These are phyloP conservation scores for Emys orbicularis DNA, from an alignment of 2,797 vertebrate species.

Conservation along the genomic window DNA sequence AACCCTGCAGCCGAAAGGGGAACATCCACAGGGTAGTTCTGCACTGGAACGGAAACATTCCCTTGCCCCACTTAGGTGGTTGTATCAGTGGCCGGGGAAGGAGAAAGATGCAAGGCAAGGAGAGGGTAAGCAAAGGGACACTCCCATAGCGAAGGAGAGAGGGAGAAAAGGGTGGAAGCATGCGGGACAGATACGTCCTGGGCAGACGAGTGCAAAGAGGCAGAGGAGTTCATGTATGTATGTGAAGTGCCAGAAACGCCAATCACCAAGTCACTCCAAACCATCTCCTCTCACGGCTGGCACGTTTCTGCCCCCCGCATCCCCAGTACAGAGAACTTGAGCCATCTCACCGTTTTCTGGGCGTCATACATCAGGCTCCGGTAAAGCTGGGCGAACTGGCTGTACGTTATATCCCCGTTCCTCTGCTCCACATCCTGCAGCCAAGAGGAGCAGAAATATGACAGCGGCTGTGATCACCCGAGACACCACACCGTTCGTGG, in stretches of 20 bases:
- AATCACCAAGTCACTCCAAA: background rate
- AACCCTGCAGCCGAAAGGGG: background rate
- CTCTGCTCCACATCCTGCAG: slow-evolving; percentile 93
- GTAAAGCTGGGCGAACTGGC: slow-evolving; percentile 96
- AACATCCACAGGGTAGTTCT: background rate
- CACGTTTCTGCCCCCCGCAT: fast-evolving
- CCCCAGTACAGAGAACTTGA: background rate
- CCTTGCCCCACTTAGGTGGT: background rate
- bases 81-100: background rate
- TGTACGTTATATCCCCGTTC: slow-evolving; percentile 94
- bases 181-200: background rate
- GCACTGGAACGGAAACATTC: background rate
- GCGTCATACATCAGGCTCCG: slow-evolving; percentile 97
- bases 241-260: background rate
- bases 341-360: slow-evolving; percentile 90
- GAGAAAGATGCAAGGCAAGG: background rate
- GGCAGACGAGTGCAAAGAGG: background rate
- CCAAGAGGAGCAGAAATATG: background rate
- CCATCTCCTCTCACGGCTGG: background rate
- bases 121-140: background rate
- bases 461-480: background rate
- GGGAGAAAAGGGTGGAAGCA: background rate
- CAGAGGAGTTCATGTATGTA: background rate
- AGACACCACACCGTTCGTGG: background rate
- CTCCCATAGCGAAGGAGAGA: background rate